Base-by-base conservation (phyloP, 1,140 invertebrate species). In the Dendroctonus ponderosae region DNA sequence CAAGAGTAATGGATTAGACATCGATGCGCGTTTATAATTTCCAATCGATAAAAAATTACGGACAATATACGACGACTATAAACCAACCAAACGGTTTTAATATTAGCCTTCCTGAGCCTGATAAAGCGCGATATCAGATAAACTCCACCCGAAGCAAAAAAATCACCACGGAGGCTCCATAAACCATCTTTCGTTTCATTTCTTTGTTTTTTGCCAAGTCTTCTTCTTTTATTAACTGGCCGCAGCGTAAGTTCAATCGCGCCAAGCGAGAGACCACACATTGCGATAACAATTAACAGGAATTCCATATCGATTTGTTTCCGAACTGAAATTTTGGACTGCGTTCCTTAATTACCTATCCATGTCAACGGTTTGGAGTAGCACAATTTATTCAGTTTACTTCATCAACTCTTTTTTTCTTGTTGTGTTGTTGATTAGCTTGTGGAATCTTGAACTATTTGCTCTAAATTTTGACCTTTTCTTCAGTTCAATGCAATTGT, bases 221-320 rank as follows among this genome's bases (percentile, higher is more conserved):
- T 54, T 68, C 60, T 68, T 68, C 66, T 68, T 68, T 68, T 68
- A 68, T 68, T 62, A 62, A 49, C 53, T 40, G 50, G 37, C 65
- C 65, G 66, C 52, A 62, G 66, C 52, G 66, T 39, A 56, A 63
- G 66, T 67, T 67, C 66, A 68, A 68, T 68, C 59, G 66, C 66
- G 66, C 59, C 40, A 48, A 53, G 66, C 66, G 66, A 68, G 66
- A 68, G 66, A 68, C 66, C 66, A 68, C 66, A 68, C 66, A 68
- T 62, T 68, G 61, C 59, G 66, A 68, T 68, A 68, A 68, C 66
- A 68, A 68, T 68, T 68, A 68, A 68, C 66, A 68, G 40, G 66
- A 68, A 68, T 68, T 63, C 58, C 53, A 57, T 62, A 68, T 68
- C 66, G 66, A 68, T 68, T 61, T 57, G 59, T 59, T 67, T 50